These are phyloP conservation scores for Sycobia sp. DNA, from an alignment of 1,140 invertebrate genomes.

Conservation along the genomic window DNA sequence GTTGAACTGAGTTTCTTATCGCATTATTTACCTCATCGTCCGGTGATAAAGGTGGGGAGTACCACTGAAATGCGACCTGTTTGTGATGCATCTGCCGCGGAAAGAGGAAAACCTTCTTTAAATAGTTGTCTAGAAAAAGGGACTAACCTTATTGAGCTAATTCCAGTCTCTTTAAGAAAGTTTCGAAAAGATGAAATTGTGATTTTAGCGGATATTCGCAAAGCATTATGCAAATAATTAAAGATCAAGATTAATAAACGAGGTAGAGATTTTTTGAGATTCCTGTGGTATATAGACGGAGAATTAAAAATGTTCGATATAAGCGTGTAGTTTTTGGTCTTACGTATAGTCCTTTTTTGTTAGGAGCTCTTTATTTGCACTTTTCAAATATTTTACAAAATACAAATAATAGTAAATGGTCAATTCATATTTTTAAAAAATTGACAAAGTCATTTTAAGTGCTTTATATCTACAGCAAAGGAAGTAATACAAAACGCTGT, in stretches of 20 bases:
- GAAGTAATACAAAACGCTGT: no score
- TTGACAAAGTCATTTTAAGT: neutral
- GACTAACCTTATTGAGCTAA: constrained; percentile 1
- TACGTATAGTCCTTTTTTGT: no score
- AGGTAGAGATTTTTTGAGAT: no score
- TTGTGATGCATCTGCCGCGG: constrained; percentile 36
- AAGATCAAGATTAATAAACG: constrained; percentile 28
- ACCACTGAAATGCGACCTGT: constrained; percentile 37
- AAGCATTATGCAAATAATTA: constrained; percentile 35
- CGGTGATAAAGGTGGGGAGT: constrained; percentile 17
- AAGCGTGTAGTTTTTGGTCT: no score
- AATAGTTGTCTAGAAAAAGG: constrained; percentile 41
- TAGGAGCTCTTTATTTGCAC: neutral
- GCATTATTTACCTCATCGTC: neutral
- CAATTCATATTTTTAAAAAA: no score
- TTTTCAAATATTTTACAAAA: neutral
- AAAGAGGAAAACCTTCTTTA: constrained; percentile 38
- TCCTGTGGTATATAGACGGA: constrained; percentile 17
- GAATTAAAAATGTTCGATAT: neutral
- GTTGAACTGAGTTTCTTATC: constrained; percentile 34
- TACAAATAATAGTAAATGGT: constrained; percentile 32
- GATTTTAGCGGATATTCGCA: constrained; percentile 39
- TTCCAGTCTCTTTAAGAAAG: neutral
- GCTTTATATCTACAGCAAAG: no score
- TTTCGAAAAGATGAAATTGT: constrained; percentile 36